Percentiles rank a stretch among this genome's conserved stretches.
phyloP scores from a whole-genome alignment of 2,888 invertebrate genomes.

The Dendrolimus pini region DNA sequence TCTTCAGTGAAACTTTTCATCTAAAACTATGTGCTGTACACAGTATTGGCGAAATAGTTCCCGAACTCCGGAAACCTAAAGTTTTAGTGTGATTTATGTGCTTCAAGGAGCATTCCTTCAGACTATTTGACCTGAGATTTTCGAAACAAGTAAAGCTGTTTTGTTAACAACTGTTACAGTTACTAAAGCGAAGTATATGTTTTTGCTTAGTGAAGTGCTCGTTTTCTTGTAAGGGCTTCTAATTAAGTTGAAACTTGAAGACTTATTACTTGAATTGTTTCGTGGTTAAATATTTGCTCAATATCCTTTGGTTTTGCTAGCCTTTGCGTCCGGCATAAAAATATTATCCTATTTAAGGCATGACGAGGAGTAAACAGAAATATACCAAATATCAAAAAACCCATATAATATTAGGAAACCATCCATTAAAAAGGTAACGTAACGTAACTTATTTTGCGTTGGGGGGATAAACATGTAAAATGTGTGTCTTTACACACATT shows the following conservation, averaged over 20 bases:
- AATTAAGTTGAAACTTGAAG: not conserved
- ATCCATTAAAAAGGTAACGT: too few species aligned
- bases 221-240: not conserved
- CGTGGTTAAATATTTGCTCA: not conserved
- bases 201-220: not conserved
- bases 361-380: too few species aligned
- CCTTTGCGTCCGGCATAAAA: too few species aligned
- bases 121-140: not conserved
- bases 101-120: not conserved
- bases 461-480: too few species aligned
- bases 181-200: not conserved
- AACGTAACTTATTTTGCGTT: too few species aligned
- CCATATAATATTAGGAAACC: too few species aligned
- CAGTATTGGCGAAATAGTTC: not conserved
- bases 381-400: too few species aligned
- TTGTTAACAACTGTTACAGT: constrained; percentile 1
- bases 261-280: not conserved
- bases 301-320: not conserved
- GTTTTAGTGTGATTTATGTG: constrained; percentile 16
- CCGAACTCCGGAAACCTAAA: constrained; percentile 7
- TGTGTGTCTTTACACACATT: too few species aligned
- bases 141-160: constrained; percentile 4
- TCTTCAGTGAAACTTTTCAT: too few species aligned
- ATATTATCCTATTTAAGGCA: too few species aligned
- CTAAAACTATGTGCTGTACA: not conserved